These are phyloP conservation scores for Boloria selene DNA, from an alignment of 2,888 invertebrate genomes.

Conservation along the genomic window DNA sequence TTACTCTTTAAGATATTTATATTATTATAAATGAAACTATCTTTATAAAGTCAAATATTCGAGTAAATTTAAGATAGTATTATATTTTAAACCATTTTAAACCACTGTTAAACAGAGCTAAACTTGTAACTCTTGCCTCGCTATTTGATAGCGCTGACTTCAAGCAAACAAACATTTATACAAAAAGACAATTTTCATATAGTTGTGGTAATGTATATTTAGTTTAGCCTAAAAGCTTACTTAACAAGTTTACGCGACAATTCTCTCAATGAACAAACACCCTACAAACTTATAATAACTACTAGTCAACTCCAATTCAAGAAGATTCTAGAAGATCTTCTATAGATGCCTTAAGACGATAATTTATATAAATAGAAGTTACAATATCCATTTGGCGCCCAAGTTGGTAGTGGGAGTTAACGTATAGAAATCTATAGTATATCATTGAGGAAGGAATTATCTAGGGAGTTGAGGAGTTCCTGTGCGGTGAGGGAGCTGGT, in stretches of 20 bases:
- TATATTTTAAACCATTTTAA: conserved; percentile 9
- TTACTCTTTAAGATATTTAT: too few relatives aligned
- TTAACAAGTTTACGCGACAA: conserved; percentile 8
- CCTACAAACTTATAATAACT: conserved; percentile 14
- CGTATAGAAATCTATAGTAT: conserved; percentile 51
- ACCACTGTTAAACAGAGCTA: conserved; percentile 16
- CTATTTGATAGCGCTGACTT: conserved; percentile 19
- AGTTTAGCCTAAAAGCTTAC: conserved; percentile 1
- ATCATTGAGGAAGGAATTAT: conserved; percentile 87
- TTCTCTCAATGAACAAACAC: conserved; percentile 14
- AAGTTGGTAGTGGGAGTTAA: conserved; percentile 1
- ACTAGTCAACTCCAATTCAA: conserved; percentile 2
- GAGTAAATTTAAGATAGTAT: background rate
- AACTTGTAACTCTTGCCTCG: conserved; percentile 12
- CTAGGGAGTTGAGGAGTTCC: conserved; percentile 91
- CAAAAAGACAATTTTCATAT: conserved; percentile 7
- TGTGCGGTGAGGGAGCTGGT: conserved; percentile 90
- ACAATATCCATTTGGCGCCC: conserved; percentile 15
- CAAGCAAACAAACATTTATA: conserved; percentile 1
- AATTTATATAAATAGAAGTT: conserved; percentile 20
- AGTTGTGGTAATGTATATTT: conserved; percentile 1
- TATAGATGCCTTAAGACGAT: conserved; percentile 7
- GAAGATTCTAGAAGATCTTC: background rate
- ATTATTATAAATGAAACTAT: background rate
- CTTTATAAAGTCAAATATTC: background rate